Evolutionary conservation across 2,113 vertebrate genomes (phyloP).

Genomic region (Tympanuchus pallidicinctus): DNA sequence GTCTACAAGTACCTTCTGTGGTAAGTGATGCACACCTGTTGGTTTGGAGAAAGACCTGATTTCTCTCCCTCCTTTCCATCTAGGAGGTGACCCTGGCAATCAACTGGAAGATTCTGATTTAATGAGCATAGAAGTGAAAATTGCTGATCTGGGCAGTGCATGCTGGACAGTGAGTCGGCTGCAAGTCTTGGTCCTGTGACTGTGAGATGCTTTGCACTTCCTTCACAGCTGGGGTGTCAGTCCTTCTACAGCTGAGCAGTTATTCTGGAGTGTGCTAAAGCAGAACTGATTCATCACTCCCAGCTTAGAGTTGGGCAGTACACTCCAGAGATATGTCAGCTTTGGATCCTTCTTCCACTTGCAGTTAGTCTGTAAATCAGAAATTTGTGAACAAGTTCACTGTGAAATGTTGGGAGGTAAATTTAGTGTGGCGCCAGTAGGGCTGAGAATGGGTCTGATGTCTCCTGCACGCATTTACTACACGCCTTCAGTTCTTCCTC

Average conservation of each 20-base stretch:
- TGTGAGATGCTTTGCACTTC: background rate
- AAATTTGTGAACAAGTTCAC: background rate
- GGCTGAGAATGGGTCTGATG: rapidly evolving
- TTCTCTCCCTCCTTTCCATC: background rate
- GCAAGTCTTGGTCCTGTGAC: rapidly evolving
- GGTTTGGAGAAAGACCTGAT: background rate
- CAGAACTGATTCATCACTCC: background rate
- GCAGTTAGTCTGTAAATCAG: background rate
- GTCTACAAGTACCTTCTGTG: background rate
- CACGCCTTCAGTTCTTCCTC: rapidly evolving
- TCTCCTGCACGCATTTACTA: rapidly evolving
- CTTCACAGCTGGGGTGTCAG: background rate
- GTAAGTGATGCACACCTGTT: background rate
- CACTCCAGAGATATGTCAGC: background rate
- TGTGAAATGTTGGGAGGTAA: background rate
- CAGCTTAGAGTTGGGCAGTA: background rate
- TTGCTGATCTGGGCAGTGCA: constrained; percentile 88
- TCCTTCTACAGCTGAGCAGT: background rate
- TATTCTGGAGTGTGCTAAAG: background rate
- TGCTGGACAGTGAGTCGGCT: constrained; percentile 87
- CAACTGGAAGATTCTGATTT: constrained; percentile 51
- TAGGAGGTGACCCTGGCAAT: constrained; percentile 23
- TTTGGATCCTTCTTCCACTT: background rate
- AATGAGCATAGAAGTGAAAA: constrained; percentile 83
- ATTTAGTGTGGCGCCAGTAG: background rate